These are phyloP conservation scores for Oreochromis tanganicae DNA, from an alignment of 2,113 vertebrate species.

Conservation along the genomic window DNA sequence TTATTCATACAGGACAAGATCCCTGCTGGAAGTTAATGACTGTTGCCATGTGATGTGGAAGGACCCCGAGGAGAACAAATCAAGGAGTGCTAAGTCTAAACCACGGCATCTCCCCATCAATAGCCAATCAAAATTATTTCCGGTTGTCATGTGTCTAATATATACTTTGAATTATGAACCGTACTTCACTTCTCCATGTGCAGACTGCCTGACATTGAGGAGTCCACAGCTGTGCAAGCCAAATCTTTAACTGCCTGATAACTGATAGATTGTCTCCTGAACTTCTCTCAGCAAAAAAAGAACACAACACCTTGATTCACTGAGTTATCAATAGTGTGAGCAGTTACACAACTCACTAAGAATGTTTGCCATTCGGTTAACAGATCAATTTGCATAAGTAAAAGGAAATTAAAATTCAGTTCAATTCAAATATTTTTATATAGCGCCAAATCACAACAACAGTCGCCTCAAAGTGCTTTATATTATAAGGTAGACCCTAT, in stretches of 20 bases:
- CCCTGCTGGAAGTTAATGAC: neutral
- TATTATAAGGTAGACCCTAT: neutral
- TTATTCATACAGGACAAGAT: neutral
- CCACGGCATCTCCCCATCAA: neutral
- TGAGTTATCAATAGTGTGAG: neutral
- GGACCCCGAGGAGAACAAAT: neutral
- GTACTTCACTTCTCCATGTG: neutral
- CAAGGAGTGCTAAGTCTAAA: neutral
- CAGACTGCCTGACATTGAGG: neutral
- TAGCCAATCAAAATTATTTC: neutral
- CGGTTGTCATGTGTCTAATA: neutral
- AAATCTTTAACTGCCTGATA: neutral
- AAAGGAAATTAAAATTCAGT: neutral
- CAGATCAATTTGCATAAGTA: neutral
- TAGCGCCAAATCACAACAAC: neutral
- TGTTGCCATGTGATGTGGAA: neutral
- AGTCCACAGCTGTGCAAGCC: neutral
- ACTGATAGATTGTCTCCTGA: neutral
- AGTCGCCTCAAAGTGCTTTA: neutral
- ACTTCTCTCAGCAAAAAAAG: neutral
- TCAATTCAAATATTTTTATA: neutral
- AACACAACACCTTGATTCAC: neutral
- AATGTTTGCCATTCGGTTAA: neutral
- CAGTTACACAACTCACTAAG: neutral
- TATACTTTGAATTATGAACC: neutral